Evolutionary conservation across 2,113 vertebrate species (phyloP).

Genomic region (Ailurus styani): DNA sequence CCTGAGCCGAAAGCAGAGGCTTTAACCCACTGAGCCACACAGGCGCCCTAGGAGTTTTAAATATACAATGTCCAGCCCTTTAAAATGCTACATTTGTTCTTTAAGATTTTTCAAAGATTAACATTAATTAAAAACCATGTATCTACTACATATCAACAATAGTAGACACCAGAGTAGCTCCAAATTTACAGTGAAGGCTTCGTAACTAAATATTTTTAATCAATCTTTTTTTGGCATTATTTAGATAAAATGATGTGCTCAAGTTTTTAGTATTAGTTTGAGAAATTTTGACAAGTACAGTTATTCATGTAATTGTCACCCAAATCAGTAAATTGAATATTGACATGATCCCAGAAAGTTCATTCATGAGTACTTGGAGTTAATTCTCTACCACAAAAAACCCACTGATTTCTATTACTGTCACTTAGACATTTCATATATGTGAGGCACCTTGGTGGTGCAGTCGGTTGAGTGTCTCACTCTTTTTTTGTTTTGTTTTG

Average conservation of each 20-base stretch:
- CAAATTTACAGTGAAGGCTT: not conserved
- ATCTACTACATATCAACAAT: not conserved
- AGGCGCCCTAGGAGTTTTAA: not conserved
- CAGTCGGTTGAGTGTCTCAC: not conserved
- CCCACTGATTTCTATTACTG: too few species aligned
- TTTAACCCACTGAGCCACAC: too few species aligned
- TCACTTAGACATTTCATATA: not conserved
- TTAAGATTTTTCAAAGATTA: not conserved
- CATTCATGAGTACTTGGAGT: not conserved
- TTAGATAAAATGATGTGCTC: not conserved
- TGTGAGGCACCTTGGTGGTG: not conserved
- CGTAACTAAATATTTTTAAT: not conserved
- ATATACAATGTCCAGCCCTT: not conserved
- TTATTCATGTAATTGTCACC: not conserved
- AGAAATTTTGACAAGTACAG: not conserved
- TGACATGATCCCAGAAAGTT: not conserved
- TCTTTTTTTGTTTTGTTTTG: too few species aligned
- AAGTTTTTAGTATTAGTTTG: not conserved
- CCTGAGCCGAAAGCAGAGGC: too few species aligned
- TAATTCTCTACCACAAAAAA: not conserved
- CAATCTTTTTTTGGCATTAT: not conserved
- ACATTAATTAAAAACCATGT: not conserved
- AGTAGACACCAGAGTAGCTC: not conserved
- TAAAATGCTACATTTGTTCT: not conserved
- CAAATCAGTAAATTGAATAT: not conserved